Evolutionary conservation across 2,797 vertebrate genomes (phyloP).

Genomic region (Odontamblyopus lacepedii): DNA sequence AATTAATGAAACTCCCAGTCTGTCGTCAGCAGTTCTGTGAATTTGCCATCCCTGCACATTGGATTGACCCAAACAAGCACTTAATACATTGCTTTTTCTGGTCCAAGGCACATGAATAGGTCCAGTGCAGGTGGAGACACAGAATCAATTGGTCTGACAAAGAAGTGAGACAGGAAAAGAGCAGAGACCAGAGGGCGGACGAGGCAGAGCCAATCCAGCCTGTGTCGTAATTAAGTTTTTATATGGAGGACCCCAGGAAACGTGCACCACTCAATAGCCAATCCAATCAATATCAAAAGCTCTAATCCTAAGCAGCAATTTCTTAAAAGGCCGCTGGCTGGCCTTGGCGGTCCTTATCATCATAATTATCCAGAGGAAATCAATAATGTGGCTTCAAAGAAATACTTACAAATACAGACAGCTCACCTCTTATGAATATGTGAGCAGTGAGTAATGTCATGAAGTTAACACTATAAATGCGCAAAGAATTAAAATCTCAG

Average conservation of each 20-base stretch:
- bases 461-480: constrained; percentile 15
- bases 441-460: constrained; percentile 21
- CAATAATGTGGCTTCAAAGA: constrained; percentile 3
- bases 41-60: constrained; percentile 80
- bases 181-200: constrained; percentile 9
- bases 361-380: constrained; percentile 13
- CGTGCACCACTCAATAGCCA: constrained; percentile 58
- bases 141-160: constrained; percentile 67
- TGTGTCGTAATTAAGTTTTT: constrained; percentile 67
- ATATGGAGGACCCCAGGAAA: constrained; percentile 55
- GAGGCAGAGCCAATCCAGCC: constrained; percentile 48
- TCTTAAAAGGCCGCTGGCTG: constrained; percentile 43
- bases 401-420: constrained; percentile 9
- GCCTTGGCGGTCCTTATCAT: constrained; percentile 36
- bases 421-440: constrained; percentile 24
- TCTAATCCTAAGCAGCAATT: constrained; percentile 40
- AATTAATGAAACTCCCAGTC: constrained; percentile 70
- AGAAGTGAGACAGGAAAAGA: constrained; percentile 30
- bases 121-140: constrained; percentile 40
- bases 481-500: no score
- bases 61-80: constrained; percentile 82
- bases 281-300: constrained; percentile 67
- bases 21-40: constrained; percentile 77
- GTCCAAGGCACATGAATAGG: constrained; percentile 45
- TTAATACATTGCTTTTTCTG: constrained; percentile 79